Evolutionary conservation across 37 sponge, comb jelly and placozoan species (phyloP).

Genomic region (Oscarella lobularis): DNA sequence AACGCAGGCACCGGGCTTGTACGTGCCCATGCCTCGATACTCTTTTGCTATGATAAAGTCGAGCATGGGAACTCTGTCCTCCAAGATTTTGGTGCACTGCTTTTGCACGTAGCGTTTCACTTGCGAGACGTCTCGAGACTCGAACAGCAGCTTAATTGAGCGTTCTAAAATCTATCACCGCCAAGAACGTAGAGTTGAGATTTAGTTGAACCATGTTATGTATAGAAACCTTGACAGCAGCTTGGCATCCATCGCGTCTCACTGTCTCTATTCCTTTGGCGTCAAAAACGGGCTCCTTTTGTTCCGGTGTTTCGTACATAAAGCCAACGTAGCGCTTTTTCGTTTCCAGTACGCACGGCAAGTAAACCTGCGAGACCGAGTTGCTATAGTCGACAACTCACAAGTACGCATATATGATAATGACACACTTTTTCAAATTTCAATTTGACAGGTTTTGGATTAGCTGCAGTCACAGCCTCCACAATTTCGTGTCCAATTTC

Average conservation of each 20-base stretch:
- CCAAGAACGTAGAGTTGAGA: not conserved
- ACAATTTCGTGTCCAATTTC: constrained; percentile 68
- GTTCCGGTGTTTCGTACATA: constrained; percentile 69
- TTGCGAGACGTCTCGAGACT: constrained; percentile 39
- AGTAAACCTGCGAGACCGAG: constrained; percentile 49
- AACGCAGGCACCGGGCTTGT: constrained; percentile 74
- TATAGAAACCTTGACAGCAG: constrained; percentile 63
- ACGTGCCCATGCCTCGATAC: constrained; percentile 68
- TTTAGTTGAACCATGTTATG: not conserved
- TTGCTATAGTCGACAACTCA: not conserved
- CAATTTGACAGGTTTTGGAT: constrained; percentile 85
- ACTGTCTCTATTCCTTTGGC: constrained; percentile 98
- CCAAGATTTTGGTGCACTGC: constrained; percentile 58
- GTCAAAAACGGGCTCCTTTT: constrained; percentile 69
- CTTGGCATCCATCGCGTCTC: constrained; percentile 80
- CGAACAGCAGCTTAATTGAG: constrained; percentile 66
- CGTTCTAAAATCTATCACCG: constrained; percentile 48
- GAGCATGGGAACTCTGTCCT: constrained; percentile 30
- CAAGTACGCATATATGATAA: no score
- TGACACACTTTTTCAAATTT: constrained; percentile 79
- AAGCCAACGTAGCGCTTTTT: constrained; percentile 89
- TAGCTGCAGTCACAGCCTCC: constrained; percentile 53
- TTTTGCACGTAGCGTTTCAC: constrained; percentile 66
- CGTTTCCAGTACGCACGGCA: constrained; percentile 76
- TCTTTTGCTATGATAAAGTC: constrained; percentile 85